A percentile compares a stretch with the other conserved stretches of the same genome.
Evolutionary conservation across 35 echinoderm and acorn worm species (phyloP).

Genomic region (Apostichopus californicus): DNA sequence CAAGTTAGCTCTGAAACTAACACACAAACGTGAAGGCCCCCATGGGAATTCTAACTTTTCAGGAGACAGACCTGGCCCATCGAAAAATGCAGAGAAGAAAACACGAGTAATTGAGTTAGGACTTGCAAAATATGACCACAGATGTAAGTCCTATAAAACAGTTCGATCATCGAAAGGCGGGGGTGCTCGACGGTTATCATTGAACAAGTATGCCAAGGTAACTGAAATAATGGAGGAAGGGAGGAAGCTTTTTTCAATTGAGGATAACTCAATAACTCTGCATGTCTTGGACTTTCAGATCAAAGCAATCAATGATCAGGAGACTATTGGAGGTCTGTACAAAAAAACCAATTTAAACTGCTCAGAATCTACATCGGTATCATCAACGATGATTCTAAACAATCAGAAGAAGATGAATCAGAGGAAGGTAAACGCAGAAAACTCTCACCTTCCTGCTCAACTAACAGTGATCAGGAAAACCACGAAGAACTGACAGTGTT

Average conservation of each 20-base stretch:
- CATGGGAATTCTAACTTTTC: too few relatives aligned
- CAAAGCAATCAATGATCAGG: not conserved
- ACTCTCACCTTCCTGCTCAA: not conserved
- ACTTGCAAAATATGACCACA: too few relatives aligned
- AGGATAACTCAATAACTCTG: not conserved
- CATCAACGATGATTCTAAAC: not conserved
- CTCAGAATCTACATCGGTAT: not conserved
- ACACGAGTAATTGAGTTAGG: too few relatives aligned
- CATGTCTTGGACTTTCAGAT: slow-evolving; percentile 18
- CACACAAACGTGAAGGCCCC: too few relatives aligned
- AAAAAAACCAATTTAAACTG: slow-evolving; percentile 37
- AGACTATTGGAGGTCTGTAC: slow-evolving; percentile 34
- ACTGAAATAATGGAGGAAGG: slow-evolving; percentile 15
- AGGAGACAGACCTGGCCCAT: too few relatives aligned
- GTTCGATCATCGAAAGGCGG: too few relatives aligned
- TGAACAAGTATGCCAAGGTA: slow-evolving; percentile 2
- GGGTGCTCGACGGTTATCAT: too few relatives aligned
- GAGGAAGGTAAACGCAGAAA: not conserved
- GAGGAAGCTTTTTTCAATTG: slow-evolving; percentile 6
- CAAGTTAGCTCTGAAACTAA: too few relatives aligned
- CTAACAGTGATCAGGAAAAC: not conserved
- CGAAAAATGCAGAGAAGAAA: too few relatives aligned
- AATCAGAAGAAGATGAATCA: slow-evolving; percentile 4
- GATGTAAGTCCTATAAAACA: too few relatives aligned
- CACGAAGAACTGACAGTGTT: slow-evolving; percentile 4